These are phyloP conservation scores for Drosophila chauvacae DNA, from an alignment of 1,140 invertebrate genomes.

Conservation along the genomic window DNA sequence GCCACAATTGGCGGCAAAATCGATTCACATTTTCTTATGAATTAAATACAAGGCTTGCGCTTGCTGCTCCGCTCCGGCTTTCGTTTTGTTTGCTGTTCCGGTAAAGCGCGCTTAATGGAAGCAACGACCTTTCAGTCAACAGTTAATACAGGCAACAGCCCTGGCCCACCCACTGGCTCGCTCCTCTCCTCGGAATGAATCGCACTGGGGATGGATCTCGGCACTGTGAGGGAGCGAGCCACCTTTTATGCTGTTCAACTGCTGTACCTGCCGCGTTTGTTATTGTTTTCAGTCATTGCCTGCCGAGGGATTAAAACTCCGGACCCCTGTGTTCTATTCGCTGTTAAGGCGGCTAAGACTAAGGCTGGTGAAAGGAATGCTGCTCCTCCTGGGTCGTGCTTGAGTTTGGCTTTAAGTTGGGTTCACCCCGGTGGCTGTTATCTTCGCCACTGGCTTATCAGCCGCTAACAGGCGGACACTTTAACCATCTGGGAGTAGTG, in stretches of 20 bases:
- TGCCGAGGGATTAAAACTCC: constrained; percentile 31
- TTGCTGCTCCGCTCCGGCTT: constrained; percentile 16
- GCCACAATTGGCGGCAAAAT: constrained; percentile 28
- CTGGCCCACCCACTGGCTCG: constrained; percentile 8
- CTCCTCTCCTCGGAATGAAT: constrained; percentile 6
- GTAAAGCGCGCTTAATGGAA: constrained; percentile 77
- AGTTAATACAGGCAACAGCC: constrained; percentile 47
- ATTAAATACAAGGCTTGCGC: constrained; percentile 30
- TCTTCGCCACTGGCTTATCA: constrained; percentile 24
- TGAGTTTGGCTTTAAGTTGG: background rate
- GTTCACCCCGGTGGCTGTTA: constrained; percentile 2
- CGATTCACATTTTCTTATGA: constrained; percentile 38
- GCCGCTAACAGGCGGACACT: background rate
- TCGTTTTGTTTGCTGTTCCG: constrained; percentile 68
- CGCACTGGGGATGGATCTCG: constrained; percentile 24
- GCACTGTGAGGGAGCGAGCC: constrained; percentile 15
- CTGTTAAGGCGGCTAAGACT: constrained; percentile 3
- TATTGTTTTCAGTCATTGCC: constrained; percentile 36
- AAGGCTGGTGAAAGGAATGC: background rate
- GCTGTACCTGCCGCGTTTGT: constrained; percentile 43
- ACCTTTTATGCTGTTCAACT: constrained; percentile 61
- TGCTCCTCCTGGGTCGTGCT: background rate
- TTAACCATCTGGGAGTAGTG: constrained; percentile 32
- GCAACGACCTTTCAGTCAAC: constrained; percentile 81
- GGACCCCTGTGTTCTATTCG: constrained; percentile 6